phyloP scores from a whole-genome alignment of 2,888 invertebrate species.

The Plebejus melissa region DNA sequence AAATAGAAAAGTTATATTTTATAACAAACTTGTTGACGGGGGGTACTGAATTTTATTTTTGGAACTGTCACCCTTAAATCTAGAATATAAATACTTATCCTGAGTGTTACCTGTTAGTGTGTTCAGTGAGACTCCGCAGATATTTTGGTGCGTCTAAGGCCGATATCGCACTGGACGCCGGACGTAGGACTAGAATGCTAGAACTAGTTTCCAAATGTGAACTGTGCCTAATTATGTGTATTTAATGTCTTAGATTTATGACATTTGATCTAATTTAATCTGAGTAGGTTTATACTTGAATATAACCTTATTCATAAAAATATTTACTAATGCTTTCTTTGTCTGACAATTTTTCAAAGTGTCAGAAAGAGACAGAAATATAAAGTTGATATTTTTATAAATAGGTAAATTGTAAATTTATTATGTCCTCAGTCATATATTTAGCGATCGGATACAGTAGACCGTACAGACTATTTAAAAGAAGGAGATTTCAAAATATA shows the following conservation, averaged over 20 bases:
- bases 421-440: neutral
- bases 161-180: constrained; percentile 46
- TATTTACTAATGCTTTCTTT: neutral
- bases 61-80: neutral
- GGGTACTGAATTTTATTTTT: neutral
- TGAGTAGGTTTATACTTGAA: constrained; percentile 15
- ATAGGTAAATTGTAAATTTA: neutral
- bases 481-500: neutral
- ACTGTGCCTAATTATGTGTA: constrained; percentile 69
- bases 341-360: neutral
- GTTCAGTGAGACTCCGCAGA: constrained; percentile 30
- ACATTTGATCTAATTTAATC: constrained; percentile 22
- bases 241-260: constrained; percentile 38
- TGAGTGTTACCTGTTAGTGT: neutral
- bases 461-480: neutral
- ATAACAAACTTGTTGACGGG: neutral
- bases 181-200: constrained; percentile 65
- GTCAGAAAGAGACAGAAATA: neutral
- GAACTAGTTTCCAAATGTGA: constrained; percentile 66
- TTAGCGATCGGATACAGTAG: neutral
- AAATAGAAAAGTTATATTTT: too few relatives aligned
- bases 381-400: neutral
- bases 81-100: neutral
- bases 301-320: neutral
- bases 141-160: constrained; percentile 4